phyloP scores from a whole-genome alignment of 2,888 invertebrate genomes.

The Eupithecia insigniata region DNA sequence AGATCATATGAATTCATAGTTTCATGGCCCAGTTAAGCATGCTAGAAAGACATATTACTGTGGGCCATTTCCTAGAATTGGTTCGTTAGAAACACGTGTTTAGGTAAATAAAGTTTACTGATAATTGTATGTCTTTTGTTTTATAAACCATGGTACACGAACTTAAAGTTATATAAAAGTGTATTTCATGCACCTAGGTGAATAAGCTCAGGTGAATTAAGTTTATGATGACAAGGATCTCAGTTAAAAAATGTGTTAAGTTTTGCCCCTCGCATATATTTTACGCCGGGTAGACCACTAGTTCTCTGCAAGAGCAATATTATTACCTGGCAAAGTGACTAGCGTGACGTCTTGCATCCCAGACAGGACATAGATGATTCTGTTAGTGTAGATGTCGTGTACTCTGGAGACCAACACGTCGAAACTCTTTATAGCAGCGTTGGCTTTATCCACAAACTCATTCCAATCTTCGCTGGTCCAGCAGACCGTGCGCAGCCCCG shows the following conservation, averaged over 20 bases:
- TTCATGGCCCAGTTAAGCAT: too few species aligned
- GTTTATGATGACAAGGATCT: background rate
- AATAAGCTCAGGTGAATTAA: too few species aligned
- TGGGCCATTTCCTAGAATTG: too few species aligned
- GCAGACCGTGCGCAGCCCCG: slow-evolving; percentile 90
- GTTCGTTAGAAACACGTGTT: too few species aligned
- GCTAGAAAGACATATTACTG: too few species aligned
- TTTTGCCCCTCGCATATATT: background rate
- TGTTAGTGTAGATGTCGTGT: slow-evolving; percentile 95
- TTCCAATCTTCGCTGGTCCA: slow-evolving; percentile 95
- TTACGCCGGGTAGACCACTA: background rate
- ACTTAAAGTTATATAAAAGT: too few species aligned
- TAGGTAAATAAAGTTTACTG: too few species aligned
- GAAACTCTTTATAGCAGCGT: slow-evolving; percentile 91
- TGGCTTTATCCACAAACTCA: slow-evolving; percentile 89
- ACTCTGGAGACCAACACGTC: slow-evolving; percentile 90
- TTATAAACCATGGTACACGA: too few species aligned
- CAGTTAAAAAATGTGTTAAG: background rate
- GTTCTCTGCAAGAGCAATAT: background rate
- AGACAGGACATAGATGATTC: slow-evolving; percentile 93
- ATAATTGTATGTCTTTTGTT: too few species aligned
- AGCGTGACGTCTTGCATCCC: slow-evolving; percentile 95
- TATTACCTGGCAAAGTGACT: slow-evolving; percentile 89
- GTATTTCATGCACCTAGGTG: too few species aligned
- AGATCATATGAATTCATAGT: too few species aligned